Conservation (phyloP, 2,113 vertebrate species). For the Marcusenius ussheri region DNA sequence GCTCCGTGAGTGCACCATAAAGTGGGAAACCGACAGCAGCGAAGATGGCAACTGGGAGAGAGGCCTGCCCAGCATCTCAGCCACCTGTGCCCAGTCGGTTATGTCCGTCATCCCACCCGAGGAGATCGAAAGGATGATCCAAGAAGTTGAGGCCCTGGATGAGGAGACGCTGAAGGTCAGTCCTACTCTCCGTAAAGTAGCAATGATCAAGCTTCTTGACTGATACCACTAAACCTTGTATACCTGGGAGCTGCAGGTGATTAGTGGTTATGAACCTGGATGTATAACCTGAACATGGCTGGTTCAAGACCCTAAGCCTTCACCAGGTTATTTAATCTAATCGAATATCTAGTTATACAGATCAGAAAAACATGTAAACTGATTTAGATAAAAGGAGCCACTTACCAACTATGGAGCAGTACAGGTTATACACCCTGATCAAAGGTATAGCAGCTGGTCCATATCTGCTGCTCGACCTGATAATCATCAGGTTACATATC, state of each 20-base stretch:
- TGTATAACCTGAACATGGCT: neutral
- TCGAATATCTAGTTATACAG: neutral
- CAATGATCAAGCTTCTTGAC: neutral
- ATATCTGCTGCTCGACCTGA: neutral
- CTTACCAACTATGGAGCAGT: neutral
- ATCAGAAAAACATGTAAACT: neutral
- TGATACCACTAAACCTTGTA: neutral
- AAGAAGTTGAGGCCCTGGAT: slow-evolving; percentile 78
- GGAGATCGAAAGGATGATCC: slow-evolving; percentile 71
- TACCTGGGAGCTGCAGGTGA: neutral
- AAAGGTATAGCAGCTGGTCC: neutral
- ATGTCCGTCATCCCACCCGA: slow-evolving; percentile 75
- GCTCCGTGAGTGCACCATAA: slow-evolving; percentile 68
- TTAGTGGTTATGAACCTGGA: neutral
- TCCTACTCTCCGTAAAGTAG: neutral
- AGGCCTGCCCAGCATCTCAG: slow-evolving; percentile 34
- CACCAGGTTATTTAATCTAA: neutral
- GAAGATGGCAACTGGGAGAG: slow-evolving; percentile 37
- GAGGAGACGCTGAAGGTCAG: slow-evolving; percentile 77
- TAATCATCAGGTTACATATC: neutral
- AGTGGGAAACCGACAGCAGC: slow-evolving; percentile 46
- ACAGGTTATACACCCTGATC: neutral
- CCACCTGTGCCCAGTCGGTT: slow-evolving; percentile 63
- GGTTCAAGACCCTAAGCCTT: neutral
- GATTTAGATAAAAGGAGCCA: neutral